phyloP scores from a whole-genome alignment of 2,113 vertebrate species.

The Pteruthius melanotis region DNA sequence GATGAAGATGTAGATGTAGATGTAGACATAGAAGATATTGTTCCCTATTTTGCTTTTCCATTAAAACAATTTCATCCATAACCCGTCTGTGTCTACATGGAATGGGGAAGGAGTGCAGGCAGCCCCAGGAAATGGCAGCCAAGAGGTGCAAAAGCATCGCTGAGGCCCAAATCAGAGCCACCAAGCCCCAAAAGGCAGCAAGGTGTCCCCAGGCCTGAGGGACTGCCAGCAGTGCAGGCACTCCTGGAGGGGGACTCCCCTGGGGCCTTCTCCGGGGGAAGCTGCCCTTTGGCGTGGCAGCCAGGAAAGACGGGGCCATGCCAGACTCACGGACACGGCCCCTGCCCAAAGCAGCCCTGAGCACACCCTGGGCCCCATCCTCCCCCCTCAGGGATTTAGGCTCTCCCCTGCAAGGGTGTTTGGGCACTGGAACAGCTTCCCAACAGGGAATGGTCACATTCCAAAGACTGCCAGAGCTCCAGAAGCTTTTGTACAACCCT shows the following conservation, averaged over 20 bases:
- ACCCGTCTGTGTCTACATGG: not conserved
- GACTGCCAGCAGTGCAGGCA: not conserved
- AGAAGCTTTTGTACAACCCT: rapidly evolving
- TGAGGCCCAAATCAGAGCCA: not conserved
- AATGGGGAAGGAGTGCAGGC: not conserved
- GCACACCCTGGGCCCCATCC: not conserved
- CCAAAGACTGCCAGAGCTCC: not conserved
- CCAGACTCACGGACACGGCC: rapidly evolving
- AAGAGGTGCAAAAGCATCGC: not conserved
- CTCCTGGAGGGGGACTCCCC: not conserved
- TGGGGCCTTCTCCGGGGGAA: not conserved
- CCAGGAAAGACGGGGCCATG: rapidly evolving
- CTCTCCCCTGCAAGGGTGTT: not conserved
- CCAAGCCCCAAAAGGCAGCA: not conserved
- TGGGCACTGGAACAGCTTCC: not conserved
- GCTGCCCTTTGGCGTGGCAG: not conserved
- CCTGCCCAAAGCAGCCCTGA: not conserved
- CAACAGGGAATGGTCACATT: rapidly evolving
- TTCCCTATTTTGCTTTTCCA: not conserved
- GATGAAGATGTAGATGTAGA: no score
- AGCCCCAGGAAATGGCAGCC: not conserved
- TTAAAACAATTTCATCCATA: not conserved
- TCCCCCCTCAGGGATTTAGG: rapidly evolving
- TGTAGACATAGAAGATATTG: not conserved
- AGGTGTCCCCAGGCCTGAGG: not conserved